These are phyloP conservation scores for Gymnocephalus cernua DNA, from an alignment of 2,113 vertebrate genomes.

Conservation along the genomic window DNA sequence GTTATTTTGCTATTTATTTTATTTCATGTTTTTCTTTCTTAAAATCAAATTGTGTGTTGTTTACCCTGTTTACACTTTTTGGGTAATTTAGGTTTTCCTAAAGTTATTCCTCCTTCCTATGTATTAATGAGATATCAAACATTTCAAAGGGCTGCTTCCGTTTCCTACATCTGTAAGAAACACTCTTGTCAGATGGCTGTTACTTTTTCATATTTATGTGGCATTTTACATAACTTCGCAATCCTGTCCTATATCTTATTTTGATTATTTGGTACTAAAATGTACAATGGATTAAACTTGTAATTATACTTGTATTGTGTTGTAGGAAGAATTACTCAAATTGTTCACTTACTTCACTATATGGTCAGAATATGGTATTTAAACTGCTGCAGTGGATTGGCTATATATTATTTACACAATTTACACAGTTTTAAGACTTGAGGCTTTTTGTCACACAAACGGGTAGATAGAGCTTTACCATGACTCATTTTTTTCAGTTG, in stretches of 20 bases:
- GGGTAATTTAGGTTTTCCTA: not conserved
- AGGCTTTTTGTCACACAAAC: not conserved
- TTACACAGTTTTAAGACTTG: not conserved
- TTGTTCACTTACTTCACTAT: not conserved
- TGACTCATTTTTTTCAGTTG: not conserved
- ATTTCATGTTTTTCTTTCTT: not conserved
- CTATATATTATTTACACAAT: not conserved
- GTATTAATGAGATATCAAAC: slow-evolving; percentile 1
- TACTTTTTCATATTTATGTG: not conserved
- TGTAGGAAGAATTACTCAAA: not conserved
- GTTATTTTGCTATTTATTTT: not conserved
- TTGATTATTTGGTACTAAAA: not conserved
- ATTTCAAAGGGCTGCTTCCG: slow-evolving; percentile 43
- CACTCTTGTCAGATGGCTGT: not conserved
- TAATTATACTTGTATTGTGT: not conserved
- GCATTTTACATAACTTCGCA: not conserved
- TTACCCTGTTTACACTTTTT: slow-evolving; percentile 11
- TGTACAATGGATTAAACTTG: not conserved
- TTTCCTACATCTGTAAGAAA: slow-evolving; percentile 44
- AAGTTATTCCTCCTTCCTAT: not conserved
- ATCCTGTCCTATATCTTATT: not conserved
- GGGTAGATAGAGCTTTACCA: not conserved
- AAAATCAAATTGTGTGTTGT: not conserved
- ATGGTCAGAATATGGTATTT: not conserved
- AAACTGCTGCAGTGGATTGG: not conserved